A percentile compares a stretch with the other conserved stretches of the same genome.
These are phyloP conservation scores for Callocephalon fimbriatum DNA, from an alignment of 2,113 vertebrate genomes.

Conservation along the genomic window DNA sequence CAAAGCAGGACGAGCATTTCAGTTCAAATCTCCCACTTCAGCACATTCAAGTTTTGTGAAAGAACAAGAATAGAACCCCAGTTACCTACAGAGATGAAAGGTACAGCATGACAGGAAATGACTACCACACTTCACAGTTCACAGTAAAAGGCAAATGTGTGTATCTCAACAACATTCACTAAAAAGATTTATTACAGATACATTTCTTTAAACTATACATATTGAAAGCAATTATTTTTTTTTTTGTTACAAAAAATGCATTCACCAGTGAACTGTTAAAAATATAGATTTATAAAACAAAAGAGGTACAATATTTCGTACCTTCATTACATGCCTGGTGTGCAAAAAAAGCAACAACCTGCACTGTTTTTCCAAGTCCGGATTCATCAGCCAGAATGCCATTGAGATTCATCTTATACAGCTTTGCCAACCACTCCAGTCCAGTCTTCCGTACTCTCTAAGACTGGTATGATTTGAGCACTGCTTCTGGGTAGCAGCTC, in stretches of 20 bases:
- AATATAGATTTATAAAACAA: not conserved
- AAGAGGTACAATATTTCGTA: conserved; percentile 8
- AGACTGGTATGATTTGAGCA: conserved; percentile 78
- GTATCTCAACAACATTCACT: not conserved
- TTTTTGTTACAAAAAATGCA: not conserved
- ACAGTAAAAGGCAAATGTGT: not conserved
- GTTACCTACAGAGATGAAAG: conserved; percentile 74
- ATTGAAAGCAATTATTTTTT: not conserved
- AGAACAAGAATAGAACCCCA: conserved; percentile 90
- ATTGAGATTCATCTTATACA: conserved; percentile 85
- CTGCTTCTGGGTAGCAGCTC: conserved; percentile 85
- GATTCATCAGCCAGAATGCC: conserved; percentile 90
- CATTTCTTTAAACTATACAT: not conserved
- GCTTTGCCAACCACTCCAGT: conserved; percentile 88
- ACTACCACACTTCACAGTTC: not conserved
- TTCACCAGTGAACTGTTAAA: not conserved
- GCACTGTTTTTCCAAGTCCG: conserved; percentile 86
- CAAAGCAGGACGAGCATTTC: conserved; percentile 88
- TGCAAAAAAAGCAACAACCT: conserved; percentile 88
- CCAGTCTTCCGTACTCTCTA: conserved; percentile 88
- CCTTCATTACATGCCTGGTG: conserved; percentile 88
- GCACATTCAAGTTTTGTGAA: conserved; percentile 82
- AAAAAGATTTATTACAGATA: not conserved
- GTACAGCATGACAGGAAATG: not conserved
- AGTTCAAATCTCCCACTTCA: conserved; percentile 89